A percentile compares a stretch with the other conserved stretches of the same genome.
Evolutionary conservation across 2,888 invertebrate species (phyloP).

Genomic region (Fragum whitleyi): DNA sequence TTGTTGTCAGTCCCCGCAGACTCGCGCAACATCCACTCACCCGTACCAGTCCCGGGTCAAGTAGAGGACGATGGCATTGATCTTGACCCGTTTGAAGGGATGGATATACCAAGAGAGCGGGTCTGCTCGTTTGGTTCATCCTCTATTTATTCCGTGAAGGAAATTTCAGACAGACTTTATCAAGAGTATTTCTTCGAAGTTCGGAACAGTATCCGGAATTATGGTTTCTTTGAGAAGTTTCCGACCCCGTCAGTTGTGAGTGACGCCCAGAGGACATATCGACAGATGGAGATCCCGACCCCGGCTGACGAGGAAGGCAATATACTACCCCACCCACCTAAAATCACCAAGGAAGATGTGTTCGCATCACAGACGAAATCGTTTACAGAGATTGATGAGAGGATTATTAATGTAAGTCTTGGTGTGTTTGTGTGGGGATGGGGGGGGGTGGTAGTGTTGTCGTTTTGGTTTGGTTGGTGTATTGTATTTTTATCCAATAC

Average conservation of each 20-base stretch:
- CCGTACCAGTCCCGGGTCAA: constrained; percentile 1
- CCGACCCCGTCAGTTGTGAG: constrained; percentile 47
- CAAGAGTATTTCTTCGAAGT: constrained; percentile 51
- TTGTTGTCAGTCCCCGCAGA: constrained; percentile 22
- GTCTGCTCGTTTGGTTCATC: constrained; percentile 40
- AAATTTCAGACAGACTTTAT: constrained; percentile 47
- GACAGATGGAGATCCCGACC: constrained; percentile 40
- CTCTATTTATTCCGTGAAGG: constrained; percentile 57
- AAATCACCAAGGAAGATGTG: constrained; percentile 42
- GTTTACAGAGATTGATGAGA: constrained; percentile 26
- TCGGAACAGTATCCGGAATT: constrained; percentile 35
- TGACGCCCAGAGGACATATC: constrained; percentile 55
- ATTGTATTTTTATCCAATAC: too few species aligned
- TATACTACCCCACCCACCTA: constrained; percentile 56
- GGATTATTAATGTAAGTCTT: constrained; percentile 42
- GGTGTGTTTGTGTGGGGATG: too few species aligned
- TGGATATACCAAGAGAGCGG: constrained; percentile 46
- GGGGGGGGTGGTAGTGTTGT: too few species aligned
- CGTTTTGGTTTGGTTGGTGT: too few species aligned
- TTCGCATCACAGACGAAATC: constrained; percentile 26
- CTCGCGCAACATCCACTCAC: constrained; percentile 3
- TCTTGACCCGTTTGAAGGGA: constrained; percentile 49
- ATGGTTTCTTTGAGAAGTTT: constrained; percentile 61
- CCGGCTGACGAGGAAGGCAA: constrained; percentile 52
- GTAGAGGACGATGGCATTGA: constrained; percentile 5